Percentiles rank a stretch among this genome's conserved stretches.
Conservation (phyloP, 2,888 invertebrate species). For the Macropis europaea region DNA sequence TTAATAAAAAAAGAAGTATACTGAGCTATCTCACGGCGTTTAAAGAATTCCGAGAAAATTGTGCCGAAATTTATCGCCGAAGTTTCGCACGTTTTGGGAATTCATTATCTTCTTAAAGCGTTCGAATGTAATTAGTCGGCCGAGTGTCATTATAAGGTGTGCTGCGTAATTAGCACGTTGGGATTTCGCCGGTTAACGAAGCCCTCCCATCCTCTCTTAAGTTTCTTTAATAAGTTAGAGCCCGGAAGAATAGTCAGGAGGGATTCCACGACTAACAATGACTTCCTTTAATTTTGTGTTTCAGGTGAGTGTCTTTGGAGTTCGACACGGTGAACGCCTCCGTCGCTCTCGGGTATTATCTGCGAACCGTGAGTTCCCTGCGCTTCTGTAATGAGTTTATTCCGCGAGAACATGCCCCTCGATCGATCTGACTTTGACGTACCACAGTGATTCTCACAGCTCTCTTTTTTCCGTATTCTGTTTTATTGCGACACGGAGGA, state of each 20-base stretch:
- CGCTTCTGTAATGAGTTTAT: neutral
- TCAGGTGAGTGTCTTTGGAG: slow-evolving; percentile 36
- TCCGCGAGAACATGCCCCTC: neutral
- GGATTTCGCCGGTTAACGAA: slow-evolving; percentile 36
- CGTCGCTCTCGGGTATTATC: neutral
- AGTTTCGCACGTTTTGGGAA: slow-evolving; percentile 29
- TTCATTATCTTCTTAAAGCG: slow-evolving; percentile 31
- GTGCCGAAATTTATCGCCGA: neutral
- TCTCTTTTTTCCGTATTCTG: neutral
- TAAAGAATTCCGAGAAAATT: neutral
- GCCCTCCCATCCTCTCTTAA: slow-evolving; percentile 18
- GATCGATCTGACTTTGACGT: neutral
- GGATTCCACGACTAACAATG: slow-evolving; percentile 9
- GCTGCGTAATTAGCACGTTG: slow-evolving; percentile 32
- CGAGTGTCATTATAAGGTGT: slow-evolving; percentile 24
- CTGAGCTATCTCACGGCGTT: too few species aligned
- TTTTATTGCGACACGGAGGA: too few species aligned
- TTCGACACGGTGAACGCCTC: neutral
- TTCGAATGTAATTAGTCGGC: slow-evolving; percentile 33
- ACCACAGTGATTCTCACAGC: too few species aligned
- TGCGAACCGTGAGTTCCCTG: slow-evolving; percentile 6
- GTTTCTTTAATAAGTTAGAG: slow-evolving; percentile 29
- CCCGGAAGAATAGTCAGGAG: neutral
- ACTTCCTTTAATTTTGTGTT: slow-evolving; percentile 33
- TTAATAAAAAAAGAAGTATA: too few species aligned